Evolutionary conservation across 2,797 vertebrate species (phyloP).

Genomic region (Toxotes lorentzi): DNA sequence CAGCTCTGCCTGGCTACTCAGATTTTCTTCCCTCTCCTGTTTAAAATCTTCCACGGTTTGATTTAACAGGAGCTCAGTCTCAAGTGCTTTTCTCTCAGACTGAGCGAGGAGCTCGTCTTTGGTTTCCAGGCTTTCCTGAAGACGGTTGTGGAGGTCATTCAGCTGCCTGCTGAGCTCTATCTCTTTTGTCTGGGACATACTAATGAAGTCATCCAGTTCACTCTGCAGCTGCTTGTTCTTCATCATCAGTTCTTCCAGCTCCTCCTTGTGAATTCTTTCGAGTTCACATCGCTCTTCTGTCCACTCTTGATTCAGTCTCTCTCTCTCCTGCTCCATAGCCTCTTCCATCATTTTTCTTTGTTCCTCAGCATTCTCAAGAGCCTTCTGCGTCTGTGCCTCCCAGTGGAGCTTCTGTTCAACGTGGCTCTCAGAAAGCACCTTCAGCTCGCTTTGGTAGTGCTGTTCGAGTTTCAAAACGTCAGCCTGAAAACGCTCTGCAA

Average conservation of each 20-base stretch:
- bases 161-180: conserved; percentile 83
- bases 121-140: conserved; percentile 79
- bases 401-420: conserved; percentile 84
- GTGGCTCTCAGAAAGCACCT: conserved; percentile 78
- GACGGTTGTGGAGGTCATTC: conserved; percentile 80
- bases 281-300: conserved; percentile 79
- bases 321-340: conserved; percentile 76
- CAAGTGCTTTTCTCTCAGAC: conserved; percentile 72
- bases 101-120: conserved; percentile 72
- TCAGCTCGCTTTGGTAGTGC: conserved; percentile 83
- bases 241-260: conserved; percentile 73
- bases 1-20: conserved; percentile 70
- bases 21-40: conserved; percentile 83
- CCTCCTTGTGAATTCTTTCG: conserved; percentile 81
- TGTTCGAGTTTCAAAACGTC: conserved; percentile 83
- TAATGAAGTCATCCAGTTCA: conserved; percentile 80
- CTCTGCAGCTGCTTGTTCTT: conserved; percentile 86
- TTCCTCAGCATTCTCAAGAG: conserved; percentile 79
- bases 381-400: conserved; percentile 83
- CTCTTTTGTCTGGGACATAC: conserved; percentile 81
- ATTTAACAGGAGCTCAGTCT: conserved; percentile 77
- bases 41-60: conserved; percentile 81
- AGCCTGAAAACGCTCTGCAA: conserved; percentile 83
- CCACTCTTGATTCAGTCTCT: conserved; percentile 67
- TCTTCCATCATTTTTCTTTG: conserved; percentile 76